Evolutionary conservation across 2,113 vertebrate genomes (phyloP), one percentile per base, ranked within the genome.

Genomic region (Hemiprocne comata): DNA sequence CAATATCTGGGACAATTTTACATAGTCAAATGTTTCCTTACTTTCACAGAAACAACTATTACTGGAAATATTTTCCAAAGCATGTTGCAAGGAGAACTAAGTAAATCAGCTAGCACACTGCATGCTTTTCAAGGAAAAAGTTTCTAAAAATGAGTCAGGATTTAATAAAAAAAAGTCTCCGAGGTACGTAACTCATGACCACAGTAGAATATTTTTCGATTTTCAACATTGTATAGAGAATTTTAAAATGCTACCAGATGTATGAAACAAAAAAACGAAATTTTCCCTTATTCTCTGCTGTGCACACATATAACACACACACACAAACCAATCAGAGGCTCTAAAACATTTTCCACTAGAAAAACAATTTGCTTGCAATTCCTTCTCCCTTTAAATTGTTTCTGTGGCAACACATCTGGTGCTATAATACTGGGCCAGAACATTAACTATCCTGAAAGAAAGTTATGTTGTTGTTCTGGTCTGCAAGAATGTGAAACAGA

Each of bases 161-260:
- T 93, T 96, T 94, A 95, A 97, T 82, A 90, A 94, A 79, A 94
- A 23, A 65, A 54, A 13, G 90, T 95, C 94, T 94, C 51, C 11
- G n/a, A 91, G 95, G 85, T 29, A 70, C 26, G 2, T 82, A 95
- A 95, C 94, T 94, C 83, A 78, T 94, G 67, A 88, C 83, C 88
- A 89, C 79, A 85, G 80, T 86, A 87, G 93, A 83, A 76, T 92
- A 83, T 87, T 96, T 96, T 96, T 82, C 94, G 93, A 66, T 91
- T 57, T 96, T 92, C 91, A 84, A 86, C 55, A 77, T 80, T 75
- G 72, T 77, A 60, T 50, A 92, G 78, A 91, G 86, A 62, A 92
- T 76, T 96, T 86, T 61, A 89, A 97, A 97, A 96, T 6, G 42
- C 61, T 97, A 87, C 90, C 95, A 96, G 96, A 96, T 95, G 97